Conservation (phyloP, 2,888 invertebrate species). For the Plusia festucae region DNA sequence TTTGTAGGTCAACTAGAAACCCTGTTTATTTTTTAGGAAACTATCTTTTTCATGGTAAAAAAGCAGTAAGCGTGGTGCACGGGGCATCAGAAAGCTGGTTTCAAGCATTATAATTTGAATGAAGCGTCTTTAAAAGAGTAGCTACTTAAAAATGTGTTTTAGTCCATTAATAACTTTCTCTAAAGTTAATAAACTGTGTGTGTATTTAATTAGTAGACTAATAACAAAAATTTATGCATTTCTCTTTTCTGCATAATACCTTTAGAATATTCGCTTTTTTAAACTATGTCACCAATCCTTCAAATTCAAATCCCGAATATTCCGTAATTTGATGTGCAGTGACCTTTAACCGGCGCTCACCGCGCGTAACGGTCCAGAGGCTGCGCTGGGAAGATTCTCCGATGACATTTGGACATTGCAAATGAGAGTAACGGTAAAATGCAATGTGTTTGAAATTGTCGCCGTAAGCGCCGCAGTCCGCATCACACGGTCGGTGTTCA, state of each 20-base stretch:
- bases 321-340: slow-evolving; percentile 28
- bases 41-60: too few relatives aligned
- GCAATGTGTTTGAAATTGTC: slow-evolving; percentile 13
- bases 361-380: slow-evolving; percentile 32
- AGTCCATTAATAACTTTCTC: too few relatives aligned
- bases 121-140: too few relatives aligned
- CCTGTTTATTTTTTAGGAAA: background rate
- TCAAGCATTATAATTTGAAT: too few relatives aligned
- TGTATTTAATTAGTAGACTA: background rate
- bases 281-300: background rate
- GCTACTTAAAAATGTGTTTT: too few relatives aligned
- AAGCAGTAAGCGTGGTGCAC: too few relatives aligned
- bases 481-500: slow-evolving; percentile 8
- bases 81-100: too few relatives aligned
- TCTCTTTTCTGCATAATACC: background rate
- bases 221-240: background rate
- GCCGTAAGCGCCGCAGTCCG: slow-evolving; percentile 3
- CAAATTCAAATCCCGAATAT: slow-evolving; percentile 5
- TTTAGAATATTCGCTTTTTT: background rate
- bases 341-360: slow-evolving; percentile 30
- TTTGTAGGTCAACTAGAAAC: background rate
- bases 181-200: background rate
- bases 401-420: slow-evolving; percentile 33
- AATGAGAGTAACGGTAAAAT: slow-evolving; percentile 30
- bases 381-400: slow-evolving; percentile 19